Base-by-base conservation (phyloP, 1,140 invertebrate species). In the Drosophila parvula region DNA sequence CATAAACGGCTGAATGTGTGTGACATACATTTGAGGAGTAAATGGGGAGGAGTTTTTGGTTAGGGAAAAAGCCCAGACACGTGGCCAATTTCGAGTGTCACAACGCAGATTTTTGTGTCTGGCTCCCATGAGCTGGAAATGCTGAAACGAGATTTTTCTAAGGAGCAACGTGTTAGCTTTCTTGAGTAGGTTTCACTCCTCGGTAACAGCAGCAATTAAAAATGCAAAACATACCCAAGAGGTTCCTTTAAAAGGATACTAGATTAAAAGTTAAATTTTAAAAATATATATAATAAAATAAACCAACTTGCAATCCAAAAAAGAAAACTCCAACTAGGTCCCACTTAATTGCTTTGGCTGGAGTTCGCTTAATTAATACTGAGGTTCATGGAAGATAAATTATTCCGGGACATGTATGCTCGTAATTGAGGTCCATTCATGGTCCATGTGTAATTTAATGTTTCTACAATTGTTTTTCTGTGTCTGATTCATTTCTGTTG, bases 81-180 rank as follows among this genome's bases (percentile, higher is more conserved):
- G 53, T 59, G 65, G 50, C 43, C 30, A 57, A 70, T 70, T 71
- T 70, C 43, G n/a, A 70, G 68, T 48, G 65, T 58, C 64, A 71
- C 43, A 34, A 34, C 6, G 5, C 18, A 57, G 50, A 71, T 71
- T 71, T 38, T 43, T 32, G 30, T 67, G 44, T 30, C n/a, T 16
- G 62, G 5, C 22, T 55, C 1, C 11, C 32, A 27, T 4, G 27
- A 65, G 16, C 2, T 36, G 4, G 16, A 9, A 65, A 38, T 27
- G 43, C 56, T 16, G 11, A 62, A 62, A 38, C 28, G n/a, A 18
- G 38, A 34, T 58, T 60, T 36, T 27, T 18, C 10, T 45, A 22
- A 4, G n/a, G 6, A 6, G 30, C 1, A 34, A 59, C 8, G 8
- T 32, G 5, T 14, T 11, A 22, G 14, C 5, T 32, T 60, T 11